These are phyloP conservation scores for Aplidium turbinatum DNA, from an alignment of 23 tunicate species.

Conservation along the genomic window DNA sequence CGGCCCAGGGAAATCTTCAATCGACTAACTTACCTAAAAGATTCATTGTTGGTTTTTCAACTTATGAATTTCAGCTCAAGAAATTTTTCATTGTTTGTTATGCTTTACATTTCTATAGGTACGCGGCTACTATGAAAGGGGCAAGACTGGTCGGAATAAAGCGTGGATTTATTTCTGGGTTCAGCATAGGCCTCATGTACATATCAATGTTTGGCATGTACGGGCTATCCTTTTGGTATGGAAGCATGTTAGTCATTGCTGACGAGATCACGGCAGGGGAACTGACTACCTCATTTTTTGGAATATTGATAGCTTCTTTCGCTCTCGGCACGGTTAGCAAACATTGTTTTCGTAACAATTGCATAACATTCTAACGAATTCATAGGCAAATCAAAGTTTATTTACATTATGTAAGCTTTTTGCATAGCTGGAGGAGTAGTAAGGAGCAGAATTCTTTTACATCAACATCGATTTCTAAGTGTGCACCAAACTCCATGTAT, in stretches of 20 bases:
- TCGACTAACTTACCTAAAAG: too few relatives aligned
- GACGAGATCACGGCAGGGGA: conserved; percentile 42
- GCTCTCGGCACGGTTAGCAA: conserved; percentile 78
- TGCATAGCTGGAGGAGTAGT: too few relatives aligned
- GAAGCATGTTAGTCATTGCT: conserved; percentile 35
- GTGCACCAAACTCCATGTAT: too few relatives aligned
- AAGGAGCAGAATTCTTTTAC: too few relatives aligned
- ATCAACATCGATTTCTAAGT: too few relatives aligned
- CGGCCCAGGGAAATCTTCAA: too few relatives aligned
- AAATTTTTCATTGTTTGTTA: background rate
- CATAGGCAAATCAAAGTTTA: too few relatives aligned
- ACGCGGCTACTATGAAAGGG: conserved; percentile 28
- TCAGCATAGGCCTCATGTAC: conserved; percentile 52
- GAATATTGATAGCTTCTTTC: conserved; percentile 58
- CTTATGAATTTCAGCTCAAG: background rate
- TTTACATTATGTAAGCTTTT: too few relatives aligned
- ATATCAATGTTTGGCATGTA: conserved; percentile 60
- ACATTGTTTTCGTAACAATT: too few relatives aligned
- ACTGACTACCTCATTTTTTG: conserved; percentile 56
- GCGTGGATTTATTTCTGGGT: conserved; percentile 49
- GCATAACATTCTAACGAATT: too few relatives aligned
- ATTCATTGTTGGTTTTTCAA: too few relatives aligned
- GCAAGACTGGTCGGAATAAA: conserved; percentile 53
- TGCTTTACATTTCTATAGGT: conserved; percentile 23
- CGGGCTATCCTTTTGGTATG: conserved; percentile 78